Conservation (phyloP, 1,140 invertebrate genomes). For the Alviniconcha marisindica region DNA sequence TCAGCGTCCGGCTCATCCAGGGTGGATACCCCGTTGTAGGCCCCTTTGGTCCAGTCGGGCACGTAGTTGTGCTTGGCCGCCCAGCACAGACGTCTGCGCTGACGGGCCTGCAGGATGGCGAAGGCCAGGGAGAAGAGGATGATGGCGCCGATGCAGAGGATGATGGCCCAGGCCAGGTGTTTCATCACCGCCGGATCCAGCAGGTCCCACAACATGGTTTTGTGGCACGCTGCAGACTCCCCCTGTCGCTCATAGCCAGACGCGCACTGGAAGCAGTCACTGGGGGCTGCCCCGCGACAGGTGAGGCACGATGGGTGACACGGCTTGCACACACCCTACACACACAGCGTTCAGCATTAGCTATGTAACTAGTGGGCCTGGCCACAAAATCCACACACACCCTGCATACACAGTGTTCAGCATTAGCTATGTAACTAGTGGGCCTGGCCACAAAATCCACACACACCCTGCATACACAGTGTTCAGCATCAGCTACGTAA, state of each 20-base stretch:
- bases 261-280: constrained; percentile 68
- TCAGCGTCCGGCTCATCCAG: constrained; percentile 8
- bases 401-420: too few relatives aligned
- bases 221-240: constrained; percentile 54
- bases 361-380: too few relatives aligned
- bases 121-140: constrained; percentile 62
- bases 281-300: constrained; percentile 60
- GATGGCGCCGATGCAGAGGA: constrained; percentile 66
- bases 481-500: too few relatives aligned
- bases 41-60: constrained; percentile 59
- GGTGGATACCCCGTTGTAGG: constrained; percentile 60
- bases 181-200: constrained; percentile 67
- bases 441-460: too few relatives aligned
- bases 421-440: too few relatives aligned
- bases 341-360: too few relatives aligned
- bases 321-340: constrained; percentile 60
- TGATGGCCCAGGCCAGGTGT: constrained; percentile 70
- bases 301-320: constrained; percentile 68
- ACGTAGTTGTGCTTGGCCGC: constrained; percentile 58
- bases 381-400: too few relatives aligned
- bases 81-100: constrained; percentile 66
- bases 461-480: too few relatives aligned
- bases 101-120: constrained; percentile 62
- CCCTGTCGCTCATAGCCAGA: constrained; percentile 60
- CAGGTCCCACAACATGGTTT: constrained; percentile 67